Evolutionary conservation across 2,797 vertebrate species (phyloP).

Genomic region (Tenualosa ilisha): DNA sequence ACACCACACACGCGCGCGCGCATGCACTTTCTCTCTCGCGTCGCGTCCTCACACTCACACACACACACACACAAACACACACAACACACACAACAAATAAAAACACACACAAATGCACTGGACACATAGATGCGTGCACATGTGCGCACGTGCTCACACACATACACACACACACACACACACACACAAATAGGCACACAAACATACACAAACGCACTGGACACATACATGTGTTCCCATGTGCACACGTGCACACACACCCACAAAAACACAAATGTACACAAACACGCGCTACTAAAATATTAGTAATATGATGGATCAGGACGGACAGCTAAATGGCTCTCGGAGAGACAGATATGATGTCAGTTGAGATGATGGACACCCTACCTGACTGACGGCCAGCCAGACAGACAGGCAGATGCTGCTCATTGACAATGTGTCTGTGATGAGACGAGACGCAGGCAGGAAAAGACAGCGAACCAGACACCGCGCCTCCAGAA

Average conservation of each 20-base stretch:
- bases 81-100: not conserved
- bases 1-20: not conserved
- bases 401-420: not conserved
- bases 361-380: not conserved
- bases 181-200: not conserved
- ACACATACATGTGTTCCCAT: too few species aligned
- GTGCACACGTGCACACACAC: conserved; percentile 8
- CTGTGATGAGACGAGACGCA: not conserved
- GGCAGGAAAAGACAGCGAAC: not conserved
- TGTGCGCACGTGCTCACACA: not conserved
- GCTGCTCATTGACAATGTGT: not conserved
- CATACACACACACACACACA: conserved; percentile 18
- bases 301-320: not conserved
- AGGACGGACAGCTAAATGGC: not conserved
- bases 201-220: not conserved
- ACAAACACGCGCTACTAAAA: not conserved
- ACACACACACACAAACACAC: not conserved
- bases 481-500: conserved; percentile 58
- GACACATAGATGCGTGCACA: not conserved
- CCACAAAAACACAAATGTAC: not conserved
- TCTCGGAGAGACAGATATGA: not conserved
- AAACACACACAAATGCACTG: too few species aligned
- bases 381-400: not conserved
- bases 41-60: not conserved
- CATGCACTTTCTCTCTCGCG: not conserved